Conservation (phyloP, 2,888 invertebrate species). For the Metallyticus violacea region DNA sequence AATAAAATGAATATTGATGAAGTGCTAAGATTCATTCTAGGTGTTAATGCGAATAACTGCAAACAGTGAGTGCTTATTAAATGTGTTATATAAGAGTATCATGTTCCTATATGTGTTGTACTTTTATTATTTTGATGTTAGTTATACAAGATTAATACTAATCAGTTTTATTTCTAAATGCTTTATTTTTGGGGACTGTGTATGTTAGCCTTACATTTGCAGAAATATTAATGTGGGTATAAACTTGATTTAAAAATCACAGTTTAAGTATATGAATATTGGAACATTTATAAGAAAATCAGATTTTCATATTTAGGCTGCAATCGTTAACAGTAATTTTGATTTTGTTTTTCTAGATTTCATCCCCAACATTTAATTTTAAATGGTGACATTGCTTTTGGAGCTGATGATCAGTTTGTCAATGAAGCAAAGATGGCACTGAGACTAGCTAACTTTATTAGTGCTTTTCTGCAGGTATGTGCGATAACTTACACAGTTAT, state of each 20-base stretch:
- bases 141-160: not conserved
- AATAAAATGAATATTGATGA: conserved; percentile 73
- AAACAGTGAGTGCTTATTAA: conserved; percentile 50
- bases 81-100: not conserved
- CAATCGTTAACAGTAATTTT: too few species aligned
- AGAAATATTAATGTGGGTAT: too few species aligned
- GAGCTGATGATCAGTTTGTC: conserved; percentile 84
- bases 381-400: conserved; percentile 84
- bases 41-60: conserved; percentile 63
- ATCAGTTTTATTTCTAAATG: not conserved
- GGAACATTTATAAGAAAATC: too few species aligned
- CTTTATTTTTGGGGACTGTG: not conserved
- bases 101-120: too few species aligned
- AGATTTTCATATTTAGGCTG: too few species aligned
- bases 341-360: conserved; percentile 53
- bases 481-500: not conserved
- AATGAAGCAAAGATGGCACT: conserved; percentile 96
- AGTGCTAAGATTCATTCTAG: conserved; percentile 71
- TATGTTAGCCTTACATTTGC: not conserved
- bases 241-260: too few species aligned
- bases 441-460: conserved; percentile 93
- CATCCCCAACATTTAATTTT: conserved; percentile 71
- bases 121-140: conserved; percentile 4
- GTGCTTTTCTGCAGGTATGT: conserved; percentile 82
- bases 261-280: too few species aligned